phyloP scores from a whole-genome alignment of 2,888 invertebrate species.

The Synergus gifuensis region DNA sequence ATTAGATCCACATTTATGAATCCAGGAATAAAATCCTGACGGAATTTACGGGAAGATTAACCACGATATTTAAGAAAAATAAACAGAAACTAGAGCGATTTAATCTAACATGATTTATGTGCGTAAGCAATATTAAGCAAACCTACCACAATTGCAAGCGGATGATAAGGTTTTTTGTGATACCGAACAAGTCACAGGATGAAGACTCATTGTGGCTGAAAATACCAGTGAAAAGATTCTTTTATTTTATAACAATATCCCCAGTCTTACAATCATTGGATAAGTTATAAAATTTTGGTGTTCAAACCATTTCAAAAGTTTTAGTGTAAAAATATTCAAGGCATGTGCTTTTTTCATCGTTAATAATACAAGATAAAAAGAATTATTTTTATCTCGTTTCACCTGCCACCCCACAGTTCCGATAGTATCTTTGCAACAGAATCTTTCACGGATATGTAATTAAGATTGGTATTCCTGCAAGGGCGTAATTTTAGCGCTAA shows the following conservation, averaged over 20 bases:
- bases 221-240: background rate
- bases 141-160: slow-evolving; percentile 11
- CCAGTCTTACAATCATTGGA: too few species aligned
- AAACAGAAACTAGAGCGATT: background rate
- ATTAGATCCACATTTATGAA: background rate
- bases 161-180: slow-evolving; percentile 31
- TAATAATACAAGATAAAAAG: background rate
- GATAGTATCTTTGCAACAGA: slow-evolving; percentile 27
- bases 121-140: slow-evolving; percentile 2
- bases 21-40: background rate
- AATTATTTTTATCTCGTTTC: slow-evolving; percentile 3
- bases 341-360: background rate
- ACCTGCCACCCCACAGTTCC: slow-evolving; percentile 27
- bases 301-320: too few species aligned
- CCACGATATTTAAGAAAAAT: background rate
- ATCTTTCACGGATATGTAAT: slow-evolving; percentile 37
- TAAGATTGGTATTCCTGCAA: slow-evolving; percentile 7
- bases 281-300: too few species aligned
- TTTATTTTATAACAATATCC: too few species aligned
- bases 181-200: slow-evolving; percentile 19
- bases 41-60: background rate
- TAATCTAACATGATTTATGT: slow-evolving; percentile 7
- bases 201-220: slow-evolving; percentile 1
- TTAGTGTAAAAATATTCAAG: too few species aligned
- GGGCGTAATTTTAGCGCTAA: slow-evolving; percentile 28